Evolutionary conservation across 2,113 vertebrate genomes (phyloP).

Genomic region (Microcebus lehilahytsara): DNA sequence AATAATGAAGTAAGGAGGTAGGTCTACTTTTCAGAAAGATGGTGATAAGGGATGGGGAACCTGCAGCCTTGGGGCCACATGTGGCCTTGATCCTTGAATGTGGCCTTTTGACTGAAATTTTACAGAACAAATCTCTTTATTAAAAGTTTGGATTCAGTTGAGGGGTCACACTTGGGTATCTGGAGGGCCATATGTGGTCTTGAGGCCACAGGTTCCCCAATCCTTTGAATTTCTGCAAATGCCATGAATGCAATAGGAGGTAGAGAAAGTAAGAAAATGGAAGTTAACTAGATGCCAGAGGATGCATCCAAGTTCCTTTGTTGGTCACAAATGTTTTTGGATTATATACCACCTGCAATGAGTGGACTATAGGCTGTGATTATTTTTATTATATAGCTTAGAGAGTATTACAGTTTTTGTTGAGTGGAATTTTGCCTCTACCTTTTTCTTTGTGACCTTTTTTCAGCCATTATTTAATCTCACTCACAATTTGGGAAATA

Average conservation of each 20-base stretch:
- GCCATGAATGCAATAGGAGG: not conserved
- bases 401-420: not conserved
- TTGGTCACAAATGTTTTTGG: not conserved
- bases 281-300: not conserved
- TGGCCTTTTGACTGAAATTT: too few relatives aligned
- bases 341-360: not conserved
- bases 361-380: not conserved
- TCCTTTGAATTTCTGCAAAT: conserved; percentile 25
- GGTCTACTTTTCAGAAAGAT: not conserved
- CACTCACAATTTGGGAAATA: not conserved
- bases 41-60: not conserved
- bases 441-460: conserved; percentile 8
- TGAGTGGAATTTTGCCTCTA: not conserved
- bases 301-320: not conserved
- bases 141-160: too few relatives aligned
- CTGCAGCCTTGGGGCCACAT: too few relatives aligned
- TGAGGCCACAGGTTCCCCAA: not conserved
- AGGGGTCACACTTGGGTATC: too few relatives aligned
- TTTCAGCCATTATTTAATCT: not conserved
- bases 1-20: not conserved
- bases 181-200: too few relatives aligned
- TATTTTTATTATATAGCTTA: not conserved
- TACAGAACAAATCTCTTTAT: too few relatives aligned
- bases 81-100: too few relatives aligned
- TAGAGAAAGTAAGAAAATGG: not conserved